Conservation (phyloP, 1,140 invertebrate genomes). For the Drosophila elegans region DNA sequence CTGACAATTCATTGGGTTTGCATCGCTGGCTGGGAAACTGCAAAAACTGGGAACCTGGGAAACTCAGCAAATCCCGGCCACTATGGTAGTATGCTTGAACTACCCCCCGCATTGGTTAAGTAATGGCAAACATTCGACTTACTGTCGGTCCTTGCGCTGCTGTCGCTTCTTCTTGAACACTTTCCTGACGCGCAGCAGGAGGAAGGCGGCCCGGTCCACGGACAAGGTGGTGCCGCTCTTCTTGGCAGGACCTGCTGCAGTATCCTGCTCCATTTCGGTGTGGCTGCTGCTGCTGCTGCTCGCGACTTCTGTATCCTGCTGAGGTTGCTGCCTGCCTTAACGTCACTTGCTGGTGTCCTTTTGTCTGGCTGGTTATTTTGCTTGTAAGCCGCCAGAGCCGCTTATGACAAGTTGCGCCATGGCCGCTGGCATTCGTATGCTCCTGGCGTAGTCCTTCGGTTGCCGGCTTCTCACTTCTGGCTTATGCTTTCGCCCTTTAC, state of each 20-base stretch:
- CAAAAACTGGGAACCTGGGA: neutral
- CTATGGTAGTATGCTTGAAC: no score
- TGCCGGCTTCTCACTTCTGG: slow-evolving; percentile 17
- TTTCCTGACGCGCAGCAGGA: slow-evolving; percentile 93
- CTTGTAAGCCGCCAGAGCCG: slow-evolving; percentile 26
- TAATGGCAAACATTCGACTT: slow-evolving; percentile 81
- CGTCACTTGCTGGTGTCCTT: slow-evolving; percentile 16
- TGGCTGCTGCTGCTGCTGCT: slow-evolving; percentile 20
- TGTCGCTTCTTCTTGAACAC: slow-evolving; percentile 96
- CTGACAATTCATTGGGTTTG: slow-evolving; percentile 30
- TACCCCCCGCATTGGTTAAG: slow-evolving; percentile 33
- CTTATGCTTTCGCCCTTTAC: slow-evolving; percentile 45
- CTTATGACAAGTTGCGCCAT: slow-evolving; percentile 31
- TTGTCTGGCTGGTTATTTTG: slow-evolving; percentile 32
- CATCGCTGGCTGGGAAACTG: neutral
- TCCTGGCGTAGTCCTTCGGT: slow-evolving; percentile 36
- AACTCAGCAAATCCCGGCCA: slow-evolving; percentile 37
- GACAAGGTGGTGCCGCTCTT: slow-evolving; percentile 87
- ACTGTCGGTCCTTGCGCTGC: slow-evolving; percentile 93
- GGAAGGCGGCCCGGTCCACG: slow-evolving; percentile 94
- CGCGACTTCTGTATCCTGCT: slow-evolving; percentile 1
- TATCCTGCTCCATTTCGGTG: slow-evolving; percentile 58
- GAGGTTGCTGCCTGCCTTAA: slow-evolving; percentile 13
- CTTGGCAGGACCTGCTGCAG: slow-evolving; percentile 56
- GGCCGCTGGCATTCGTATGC: slow-evolving; percentile 74